Conservation (phyloP, 2,888 invertebrate genomes). For the Aromia moschata region DNA sequence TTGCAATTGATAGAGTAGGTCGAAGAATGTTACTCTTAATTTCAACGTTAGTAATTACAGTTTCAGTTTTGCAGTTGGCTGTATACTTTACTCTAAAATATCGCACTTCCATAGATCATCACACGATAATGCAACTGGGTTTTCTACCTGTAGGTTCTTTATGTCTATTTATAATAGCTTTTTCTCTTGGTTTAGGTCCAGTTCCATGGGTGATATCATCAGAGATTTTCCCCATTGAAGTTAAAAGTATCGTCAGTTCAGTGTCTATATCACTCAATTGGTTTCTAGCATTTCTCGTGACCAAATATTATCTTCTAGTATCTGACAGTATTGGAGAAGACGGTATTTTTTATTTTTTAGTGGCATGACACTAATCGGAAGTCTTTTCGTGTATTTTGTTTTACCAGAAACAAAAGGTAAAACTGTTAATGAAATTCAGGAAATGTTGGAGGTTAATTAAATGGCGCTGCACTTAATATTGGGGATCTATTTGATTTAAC, state of each 20-base stretch:
- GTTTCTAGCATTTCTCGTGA: constrained; percentile 82
- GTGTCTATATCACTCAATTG: constrained; percentile 85
- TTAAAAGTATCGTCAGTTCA: constrained; percentile 80
- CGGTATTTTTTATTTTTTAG: constrained; percentile 81
- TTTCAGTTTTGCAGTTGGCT: constrained; percentile 76
- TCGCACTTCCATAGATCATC: constrained; percentile 54
- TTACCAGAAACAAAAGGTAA: constrained; percentile 59
- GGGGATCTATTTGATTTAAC: neutral
- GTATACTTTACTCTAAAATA: constrained; percentile 71
- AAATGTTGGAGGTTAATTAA: constrained; percentile 29
- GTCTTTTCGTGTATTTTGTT: constrained; percentile 66
- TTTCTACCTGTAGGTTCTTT: constrained; percentile 81
- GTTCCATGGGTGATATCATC: constrained; percentile 89
- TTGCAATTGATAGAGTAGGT: constrained; percentile 84
- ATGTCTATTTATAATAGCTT: constrained; percentile 80
- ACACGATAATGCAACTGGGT: constrained; percentile 67
- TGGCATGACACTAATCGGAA: constrained; percentile 71
- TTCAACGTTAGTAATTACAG: constrained; percentile 76
- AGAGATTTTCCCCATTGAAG: constrained; percentile 82
- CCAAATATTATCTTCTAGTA: constrained; percentile 74
- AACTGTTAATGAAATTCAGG: constrained; percentile 53
- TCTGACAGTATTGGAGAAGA: constrained; percentile 68
- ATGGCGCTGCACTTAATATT: neutral
- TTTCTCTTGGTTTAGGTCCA: constrained; percentile 84
- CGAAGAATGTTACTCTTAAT: constrained; percentile 78